Evolutionary conservation across 2,888 invertebrate species (phyloP), one percentile per base, ranked within the genome.

Genomic region (Sicus ferrugineus): DNA sequence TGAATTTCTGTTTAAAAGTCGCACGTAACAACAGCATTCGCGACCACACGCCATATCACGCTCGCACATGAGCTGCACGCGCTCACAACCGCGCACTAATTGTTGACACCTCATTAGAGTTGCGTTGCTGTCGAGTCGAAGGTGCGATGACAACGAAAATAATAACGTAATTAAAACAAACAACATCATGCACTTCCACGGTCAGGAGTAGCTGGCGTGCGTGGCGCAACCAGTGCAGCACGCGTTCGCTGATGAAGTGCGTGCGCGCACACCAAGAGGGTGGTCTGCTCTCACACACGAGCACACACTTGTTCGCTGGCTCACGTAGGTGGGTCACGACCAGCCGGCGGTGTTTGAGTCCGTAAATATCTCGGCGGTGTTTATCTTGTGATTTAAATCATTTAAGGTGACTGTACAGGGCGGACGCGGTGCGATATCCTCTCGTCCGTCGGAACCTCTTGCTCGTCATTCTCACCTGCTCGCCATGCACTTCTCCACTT

Each of bases 31-130:
- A n/a, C n/a, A n/a, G n/a, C n/a, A n/a, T n/a, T n/a, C n/a, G n/a
- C n/a, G n/a, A n/a, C n/a, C n/a, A n/a, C n/a, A n/a, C n/a, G n/a
- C n/a, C n/a, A n/a, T n/a, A n/a, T n/a, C n/a, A n/a, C n/a, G n/a
- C n/a, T n/a, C n/a, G n/a, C 21, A 28, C 30, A 31, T 9, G 3
- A 58, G 30, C 31, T 3, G 58, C 31, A n/a, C n/a, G 31, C 7
- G n/a, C n/a, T 7, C 19, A 58, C 56, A 28, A 5, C 28, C 26
- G 28, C 31, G 58, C 34, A 30, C 28, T 42, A 67, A 31, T 67
- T 67, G 66, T 67, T 67, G 56, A 58, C 46, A 67, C 46, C 58
- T 58, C 66, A 67, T 67, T 67, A 67, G n/a, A n/a, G 66, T 67
- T 67, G 58, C 66, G 46, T 38, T 58, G 66, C n/a, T 4, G 50